Base-by-base conservation (phyloP, 2,888 invertebrate genomes). In the Carpatolechia fugitivella region DNA sequence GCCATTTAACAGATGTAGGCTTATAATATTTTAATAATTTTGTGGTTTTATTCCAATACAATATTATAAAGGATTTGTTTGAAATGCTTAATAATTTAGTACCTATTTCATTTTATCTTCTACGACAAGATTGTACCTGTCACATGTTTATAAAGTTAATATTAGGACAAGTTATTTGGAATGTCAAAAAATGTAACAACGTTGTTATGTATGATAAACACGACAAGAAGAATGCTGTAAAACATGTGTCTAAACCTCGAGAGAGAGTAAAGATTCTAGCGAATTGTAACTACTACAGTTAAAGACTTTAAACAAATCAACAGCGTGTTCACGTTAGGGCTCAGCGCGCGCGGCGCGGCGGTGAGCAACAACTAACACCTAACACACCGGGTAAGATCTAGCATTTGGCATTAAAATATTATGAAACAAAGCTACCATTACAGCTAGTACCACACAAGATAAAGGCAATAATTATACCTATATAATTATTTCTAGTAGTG, bases 391-490 rank as follows among this genome's bases (percentile, higher is more conserved):
- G 57, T 62, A 69, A 74, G 68, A 72, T 74, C 74, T 76, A 77
- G 68, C 70, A 76, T 80, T 82, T 81, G 77, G 79, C 78, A 65
- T 78, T 78, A 80, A 77, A 78, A 60, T 57, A 66, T 55, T 65
- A 69, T 57, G 63, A 64, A 65, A 59, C 56, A 61, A 72, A 71
- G 68, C 64, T 52, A 66, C 53, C 24, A 56, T 64, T 61, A 62
- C 31, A 66, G 44, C 64, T 68, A 67, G 57, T 59, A 60, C 66
- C 60, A 64, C 58, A 64, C 53, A 20, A 60, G 48, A 56, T 54
- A 55, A 61, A 57, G 57, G 60, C 61, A 57, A 46, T 58, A 56
- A 53, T 49, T 41, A 52, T 5, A 41, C 30, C 41, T 52, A 52
- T 52, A 52, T 16, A 18, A n/a, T 52, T 40, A 31, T 31, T 35